Evolutionary conservation across 2,888 invertebrate species (phyloP).

Genomic region (Metalampra italica): DNA sequence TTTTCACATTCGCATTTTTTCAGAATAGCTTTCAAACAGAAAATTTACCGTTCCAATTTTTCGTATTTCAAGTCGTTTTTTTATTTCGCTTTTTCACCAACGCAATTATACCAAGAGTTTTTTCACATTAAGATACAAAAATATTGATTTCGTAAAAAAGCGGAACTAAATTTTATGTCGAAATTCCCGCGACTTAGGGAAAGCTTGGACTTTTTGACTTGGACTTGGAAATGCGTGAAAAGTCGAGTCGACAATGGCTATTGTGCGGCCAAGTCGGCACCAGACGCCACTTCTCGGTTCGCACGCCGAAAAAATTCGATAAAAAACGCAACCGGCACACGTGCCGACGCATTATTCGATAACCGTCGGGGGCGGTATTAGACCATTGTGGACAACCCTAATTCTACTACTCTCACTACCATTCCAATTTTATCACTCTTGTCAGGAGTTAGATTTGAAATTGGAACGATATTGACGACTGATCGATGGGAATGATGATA

Average conservation of each 20-base stretch:
- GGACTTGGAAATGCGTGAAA: too few species aligned
- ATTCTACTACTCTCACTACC: conserved; percentile 30
- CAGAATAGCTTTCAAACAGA: too few species aligned
- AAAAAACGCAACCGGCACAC: conserved; percentile 64
- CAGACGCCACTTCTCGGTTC: conserved; percentile 68
- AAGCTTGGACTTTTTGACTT: too few species aligned
- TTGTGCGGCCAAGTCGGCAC: conserved; percentile 52
- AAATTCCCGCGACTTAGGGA: too few species aligned
- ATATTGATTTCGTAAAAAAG: too few species aligned
- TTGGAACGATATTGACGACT: conserved; percentile 12
- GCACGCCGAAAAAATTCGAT: conserved; percentile 68
- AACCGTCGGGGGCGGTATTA: conserved; percentile 76
- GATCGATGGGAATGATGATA: neutral
- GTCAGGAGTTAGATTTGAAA: conserved; percentile 14
- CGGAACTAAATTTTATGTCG: too few species aligned
- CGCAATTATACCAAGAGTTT: too few species aligned
- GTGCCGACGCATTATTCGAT: conserved; percentile 73
- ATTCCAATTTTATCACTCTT: conserved; percentile 26
- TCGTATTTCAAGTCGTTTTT: too few species aligned
- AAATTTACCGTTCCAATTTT: too few species aligned
- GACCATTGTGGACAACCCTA: conserved; percentile 65
- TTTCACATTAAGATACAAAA: too few species aligned
- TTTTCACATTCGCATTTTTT: too few species aligned
- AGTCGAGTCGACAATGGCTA: conserved; percentile 23
- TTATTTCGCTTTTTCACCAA: too few species aligned